Evolutionary conservation across 2,888 invertebrate genomes (phyloP).

Genomic region (Charanyca ferruginea): DNA sequence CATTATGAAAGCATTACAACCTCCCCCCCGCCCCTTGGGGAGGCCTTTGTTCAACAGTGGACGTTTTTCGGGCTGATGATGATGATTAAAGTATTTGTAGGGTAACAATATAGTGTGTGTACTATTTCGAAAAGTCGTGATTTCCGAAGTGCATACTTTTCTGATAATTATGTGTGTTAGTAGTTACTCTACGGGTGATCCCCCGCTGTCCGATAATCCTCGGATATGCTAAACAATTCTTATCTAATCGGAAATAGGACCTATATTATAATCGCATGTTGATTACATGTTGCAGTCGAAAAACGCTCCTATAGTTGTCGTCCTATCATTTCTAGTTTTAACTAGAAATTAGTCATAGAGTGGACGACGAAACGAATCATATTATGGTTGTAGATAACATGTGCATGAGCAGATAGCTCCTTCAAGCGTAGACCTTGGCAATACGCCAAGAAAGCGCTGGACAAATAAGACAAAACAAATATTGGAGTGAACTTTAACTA

Average conservation of each 20-base stretch:
- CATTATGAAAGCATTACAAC: no score
- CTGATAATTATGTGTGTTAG: not conserved
- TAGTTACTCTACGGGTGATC: not conserved
- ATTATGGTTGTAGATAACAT: slow-evolving; percentile 33
- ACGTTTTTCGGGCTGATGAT: no score
- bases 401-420: slow-evolving; percentile 35
- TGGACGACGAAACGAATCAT: slow-evolving; percentile 14
- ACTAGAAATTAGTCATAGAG: slow-evolving; percentile 43
- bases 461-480: slow-evolving; percentile 31
- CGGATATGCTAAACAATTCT: not conserved
- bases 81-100: no score
- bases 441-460: slow-evolving; percentile 28
- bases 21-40: no score
- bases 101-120: no score
- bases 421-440: slow-evolving; percentile 39
- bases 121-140: no score
- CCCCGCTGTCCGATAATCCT: not conserved
- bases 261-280: not conserved
- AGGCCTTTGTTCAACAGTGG: no score
- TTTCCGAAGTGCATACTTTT: slow-evolving; percentile 3
- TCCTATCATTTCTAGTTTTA: slow-evolving; percentile 36
- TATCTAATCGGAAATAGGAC: not conserved
- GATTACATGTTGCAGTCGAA: not conserved
- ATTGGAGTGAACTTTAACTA: slow-evolving; percentile 17
- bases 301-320: slow-evolving; percentile 2